Conservation (phyloP, 1,140 invertebrate genomes). For the Carcinoscorpius rotundicauda region DNA sequence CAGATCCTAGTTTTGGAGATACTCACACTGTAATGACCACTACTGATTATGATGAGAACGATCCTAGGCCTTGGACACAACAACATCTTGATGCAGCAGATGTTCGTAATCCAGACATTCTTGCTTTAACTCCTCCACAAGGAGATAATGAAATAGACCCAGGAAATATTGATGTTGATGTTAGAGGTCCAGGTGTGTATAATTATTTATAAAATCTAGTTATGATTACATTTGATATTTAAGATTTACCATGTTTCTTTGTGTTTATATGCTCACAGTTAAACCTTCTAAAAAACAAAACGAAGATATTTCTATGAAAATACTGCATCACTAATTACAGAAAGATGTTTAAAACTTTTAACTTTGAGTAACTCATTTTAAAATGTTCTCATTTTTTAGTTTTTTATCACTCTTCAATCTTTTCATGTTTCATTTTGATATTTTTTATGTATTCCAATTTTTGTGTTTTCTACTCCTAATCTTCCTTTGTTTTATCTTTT, state of each 20-base stretch:
- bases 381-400: too few species aligned
- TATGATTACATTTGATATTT: too few species aligned
- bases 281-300: too few species aligned
- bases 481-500: slow-evolving; percentile 1
- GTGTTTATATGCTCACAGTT: too few species aligned
- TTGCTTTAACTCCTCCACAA: slow-evolving; percentile 52
- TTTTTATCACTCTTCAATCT: too few species aligned
- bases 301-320: too few species aligned
- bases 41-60: slow-evolving; percentile 70
- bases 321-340: too few species aligned
- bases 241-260: too few species aligned
- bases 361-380: too few species aligned
- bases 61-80: slow-evolving; percentile 76
- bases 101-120: slow-evolving; percentile 47
- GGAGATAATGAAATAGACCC: slow-evolving; percentile 32
- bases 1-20: slow-evolving; percentile 43
- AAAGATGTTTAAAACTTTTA: too few species aligned
- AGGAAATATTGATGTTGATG: slow-evolving; percentile 45
- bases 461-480: not conserved
- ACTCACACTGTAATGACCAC: slow-evolving; percentile 60
- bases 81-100: slow-evolving; percentile 84
- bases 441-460: not conserved
- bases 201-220: not conserved
- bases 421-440: too few species aligned
- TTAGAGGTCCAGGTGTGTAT: slow-evolving; percentile 54